Evolutionary conservation across 1,140 invertebrate species (phyloP), one percentile per base, ranked within the genome.

Genomic region (Arctopsyche grandis): DNA sequence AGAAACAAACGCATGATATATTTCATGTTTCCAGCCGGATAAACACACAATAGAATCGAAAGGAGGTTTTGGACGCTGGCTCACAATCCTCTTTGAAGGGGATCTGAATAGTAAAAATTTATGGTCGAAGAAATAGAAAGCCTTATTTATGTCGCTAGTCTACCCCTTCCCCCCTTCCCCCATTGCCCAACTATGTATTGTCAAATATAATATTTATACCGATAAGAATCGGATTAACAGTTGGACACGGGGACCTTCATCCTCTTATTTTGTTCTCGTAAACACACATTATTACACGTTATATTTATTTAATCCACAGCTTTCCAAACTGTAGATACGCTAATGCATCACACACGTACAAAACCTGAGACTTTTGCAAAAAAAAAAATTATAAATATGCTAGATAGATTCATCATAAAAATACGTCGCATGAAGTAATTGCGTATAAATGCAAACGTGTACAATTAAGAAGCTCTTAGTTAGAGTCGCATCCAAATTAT

Each of bases 61-160:
- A 63, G 52, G 69, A 77, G 77, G 80, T 46, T 48, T 63, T 21
- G 71, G 66, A 66, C 52, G 43, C 43, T 48, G 76, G 21, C 69
- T 81, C 70, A 63, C 73, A 76, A 82, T 82, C 81, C 79, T 70
- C 76, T 80, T 78, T 80, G 81, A 82, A 80, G 75, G 81, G 81
- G 81, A 82, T 82, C 79, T 75, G 79, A 80, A 80, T 80, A 80
- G 79, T 80, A 77, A 71, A 77, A 80, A 80, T 80, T 80, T 80
- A 80, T 80, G 52, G 79, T 63, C 79, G 75, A 66, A 74, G 70
- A 81, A 81, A 82, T 75, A 75, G 81, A 82, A 80, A 82, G 66
- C 71, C 78, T 80, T 77, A 80, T 81, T 77, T 80, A 77, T 82
- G 69, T 60, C 69, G 29, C 22, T 19, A 14, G 29, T 73, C 29